These are phyloP conservation scores for Drosophila paulistorum DNA, from an alignment of 1,140 invertebrate species.

Conservation along the genomic window DNA sequence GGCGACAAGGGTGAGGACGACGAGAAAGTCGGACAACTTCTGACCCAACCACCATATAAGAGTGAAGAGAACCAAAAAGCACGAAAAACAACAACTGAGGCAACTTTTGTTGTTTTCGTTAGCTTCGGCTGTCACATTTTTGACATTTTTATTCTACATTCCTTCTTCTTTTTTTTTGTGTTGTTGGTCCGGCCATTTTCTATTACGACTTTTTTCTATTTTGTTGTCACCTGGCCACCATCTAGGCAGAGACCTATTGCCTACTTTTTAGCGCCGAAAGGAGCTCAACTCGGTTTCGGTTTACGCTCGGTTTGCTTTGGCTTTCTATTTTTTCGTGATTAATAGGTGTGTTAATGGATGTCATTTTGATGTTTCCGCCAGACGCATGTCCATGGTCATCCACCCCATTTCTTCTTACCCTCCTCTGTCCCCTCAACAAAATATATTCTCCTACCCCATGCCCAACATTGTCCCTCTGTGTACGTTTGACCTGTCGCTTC, in stretches of 20 bases:
- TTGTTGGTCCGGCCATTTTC: constrained; percentile 38
- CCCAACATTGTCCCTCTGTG: neutral
- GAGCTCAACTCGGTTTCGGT: constrained; percentile 10
- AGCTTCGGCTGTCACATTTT: constrained; percentile 71
- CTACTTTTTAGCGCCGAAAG: constrained; percentile 61
- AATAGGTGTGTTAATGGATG: constrained; percentile 83
- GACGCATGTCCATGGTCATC: constrained; percentile 53
- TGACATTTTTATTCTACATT: constrained; percentile 79
- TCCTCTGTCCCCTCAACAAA: neutral
- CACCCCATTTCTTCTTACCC: neutral
- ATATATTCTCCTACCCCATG: no score
- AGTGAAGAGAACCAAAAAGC: constrained; percentile 30
- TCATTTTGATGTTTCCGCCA: constrained; percentile 82
- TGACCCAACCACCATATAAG: constrained; percentile 29
- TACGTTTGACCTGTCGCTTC: constrained; percentile 23
- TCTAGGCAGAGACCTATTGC: constrained; percentile 40
- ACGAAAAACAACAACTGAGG: constrained; percentile 49
- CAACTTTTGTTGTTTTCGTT: constrained; percentile 47
- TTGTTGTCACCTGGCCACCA: constrained; percentile 63
- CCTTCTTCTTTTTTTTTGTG: constrained; percentile 45
- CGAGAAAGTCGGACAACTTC: constrained; percentile 31
- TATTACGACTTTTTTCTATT: constrained; percentile 55
- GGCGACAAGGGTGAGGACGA: constrained; percentile 38
- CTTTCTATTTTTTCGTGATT: constrained; percentile 75
- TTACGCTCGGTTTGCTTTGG: constrained; percentile 52